A percentile compares a stretch with the other conserved stretches of the same genome.
phyloP scores from a whole-genome alignment of 2,797 vertebrate species.

The Threskiornis aethiopicus region DNA sequence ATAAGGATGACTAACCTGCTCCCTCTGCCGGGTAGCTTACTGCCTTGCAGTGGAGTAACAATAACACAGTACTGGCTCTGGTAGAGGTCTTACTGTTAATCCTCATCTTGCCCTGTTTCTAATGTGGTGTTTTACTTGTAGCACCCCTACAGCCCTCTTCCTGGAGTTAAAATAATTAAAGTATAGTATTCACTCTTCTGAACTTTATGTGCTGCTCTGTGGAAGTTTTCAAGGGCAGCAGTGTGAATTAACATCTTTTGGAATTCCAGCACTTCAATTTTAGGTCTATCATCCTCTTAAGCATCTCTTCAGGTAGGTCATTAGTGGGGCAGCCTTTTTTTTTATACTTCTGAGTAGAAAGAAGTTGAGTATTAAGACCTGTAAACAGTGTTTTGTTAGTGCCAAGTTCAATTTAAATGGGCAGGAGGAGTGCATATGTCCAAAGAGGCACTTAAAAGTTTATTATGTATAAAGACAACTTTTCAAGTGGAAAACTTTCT shows the following conservation, averaged over 20 bases:
- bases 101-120: neutral
- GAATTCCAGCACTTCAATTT: neutral
- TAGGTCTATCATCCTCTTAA: neutral
- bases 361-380: neutral
- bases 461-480: neutral
- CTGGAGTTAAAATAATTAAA: neutral
- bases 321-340: neutral
- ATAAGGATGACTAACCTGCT: neutral
- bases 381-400: neutral
- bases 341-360: neutral
- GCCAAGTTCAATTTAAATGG: neutral
- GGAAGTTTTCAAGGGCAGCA: neutral
- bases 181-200: neutral
- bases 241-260: neutral
- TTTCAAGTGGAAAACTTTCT: neutral
- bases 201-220: neutral
- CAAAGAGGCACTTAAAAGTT: neutral
- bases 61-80: neutral
- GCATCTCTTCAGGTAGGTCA: neutral
- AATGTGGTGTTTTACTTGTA: neutral
- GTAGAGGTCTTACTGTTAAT: neutral
- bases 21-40: neutral
- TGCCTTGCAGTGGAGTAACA: neutral
- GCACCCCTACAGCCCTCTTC: neutral
- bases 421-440: neutral